Evolutionary conservation across 1,140 invertebrate species (phyloP).

Genomic region (Ditylenchus dipsaci): DNA sequence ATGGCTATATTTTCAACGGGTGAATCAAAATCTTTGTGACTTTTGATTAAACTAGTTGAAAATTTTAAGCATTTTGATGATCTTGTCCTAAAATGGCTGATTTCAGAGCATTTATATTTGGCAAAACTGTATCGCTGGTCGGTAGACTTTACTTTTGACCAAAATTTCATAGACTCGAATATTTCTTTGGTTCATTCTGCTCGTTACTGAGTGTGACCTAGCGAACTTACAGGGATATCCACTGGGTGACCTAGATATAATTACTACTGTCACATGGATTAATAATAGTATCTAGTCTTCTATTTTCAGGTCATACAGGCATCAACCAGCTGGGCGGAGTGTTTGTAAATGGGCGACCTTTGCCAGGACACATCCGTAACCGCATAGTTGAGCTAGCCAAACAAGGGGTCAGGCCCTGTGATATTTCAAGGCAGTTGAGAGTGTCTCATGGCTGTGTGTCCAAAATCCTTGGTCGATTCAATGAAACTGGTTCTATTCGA

Average conservation of each 20-base stretch:
- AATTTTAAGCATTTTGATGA: no score
- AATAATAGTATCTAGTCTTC: conserved; percentile 1
- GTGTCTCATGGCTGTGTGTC: conserved; percentile 86
- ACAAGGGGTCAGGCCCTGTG: conserved; percentile 81
- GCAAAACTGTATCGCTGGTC: no score
- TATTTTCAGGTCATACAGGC: conserved; percentile 62
- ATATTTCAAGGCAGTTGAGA: conserved; percentile 85
- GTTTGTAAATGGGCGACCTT: conserved; percentile 87
- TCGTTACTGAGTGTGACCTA: no score
- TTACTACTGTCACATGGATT: background rate
- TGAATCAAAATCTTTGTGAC: no score
- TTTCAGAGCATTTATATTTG: no score
- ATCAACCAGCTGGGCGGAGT: conserved; percentile 92
- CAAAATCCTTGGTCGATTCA: conserved; percentile 80
- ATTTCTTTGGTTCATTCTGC: no score
- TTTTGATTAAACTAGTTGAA: no score
- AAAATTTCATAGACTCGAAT: no score
- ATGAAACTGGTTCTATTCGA: conserved; percentile 74
- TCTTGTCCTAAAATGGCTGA: no score
- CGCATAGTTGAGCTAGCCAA: conserved; percentile 86
- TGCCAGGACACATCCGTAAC: conserved; percentile 85
- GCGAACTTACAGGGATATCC: no score
- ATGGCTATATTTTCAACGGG: no score
- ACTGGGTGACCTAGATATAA: background rate
- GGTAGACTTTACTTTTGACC: no score